Percentiles rank a stretch among this genome's conserved stretches.
phyloP scores from a whole-genome alignment of 2,888 invertebrate species.

The Osmoderma eremita region DNA sequence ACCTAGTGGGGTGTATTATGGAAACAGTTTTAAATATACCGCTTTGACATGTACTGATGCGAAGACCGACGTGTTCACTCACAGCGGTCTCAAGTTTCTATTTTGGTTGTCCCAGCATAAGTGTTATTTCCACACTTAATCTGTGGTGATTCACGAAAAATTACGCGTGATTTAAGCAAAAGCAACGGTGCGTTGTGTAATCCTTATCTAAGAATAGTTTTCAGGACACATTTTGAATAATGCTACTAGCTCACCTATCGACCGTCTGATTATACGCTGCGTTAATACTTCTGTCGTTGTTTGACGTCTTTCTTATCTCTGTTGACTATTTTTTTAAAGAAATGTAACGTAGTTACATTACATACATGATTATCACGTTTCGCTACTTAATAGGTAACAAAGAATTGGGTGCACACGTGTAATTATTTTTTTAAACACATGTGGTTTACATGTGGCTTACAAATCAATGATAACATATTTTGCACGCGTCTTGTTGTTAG shows the following conservation, averaged over 20 bases:
- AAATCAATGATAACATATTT: no score
- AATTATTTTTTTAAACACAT: no score
- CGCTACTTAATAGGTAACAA: no score
- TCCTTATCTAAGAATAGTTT: conserved; percentile 33
- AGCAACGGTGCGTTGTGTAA: conserved; percentile 7
- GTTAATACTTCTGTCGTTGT: conserved; percentile 1
- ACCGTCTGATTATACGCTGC: conserved; percentile 3
- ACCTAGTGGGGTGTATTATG: no score
- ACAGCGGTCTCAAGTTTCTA: conserved; percentile 34
- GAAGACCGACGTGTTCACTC: conserved; percentile 9
- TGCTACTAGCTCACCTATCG: background rate
- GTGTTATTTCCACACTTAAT: conserved; percentile 39
- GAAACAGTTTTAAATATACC: conserved; percentile 5
- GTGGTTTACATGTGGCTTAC: no score
- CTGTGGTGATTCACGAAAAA: conserved; percentile 34
- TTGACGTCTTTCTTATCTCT: background rate
- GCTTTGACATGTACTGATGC: conserved; percentile 18
- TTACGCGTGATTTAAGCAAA: conserved; percentile 26
- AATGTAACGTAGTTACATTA: background rate
- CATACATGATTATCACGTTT: background rate
- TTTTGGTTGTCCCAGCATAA: conserved; percentile 38
- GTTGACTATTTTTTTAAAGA: background rate
- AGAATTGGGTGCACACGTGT: no score
- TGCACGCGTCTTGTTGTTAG: no score
- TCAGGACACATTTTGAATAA: background rate